Evolutionary conservation across 2,888 invertebrate genomes (phyloP), one percentile per base, ranked within the genome.

Genomic region (Macrosiphum euphorbiae): DNA sequence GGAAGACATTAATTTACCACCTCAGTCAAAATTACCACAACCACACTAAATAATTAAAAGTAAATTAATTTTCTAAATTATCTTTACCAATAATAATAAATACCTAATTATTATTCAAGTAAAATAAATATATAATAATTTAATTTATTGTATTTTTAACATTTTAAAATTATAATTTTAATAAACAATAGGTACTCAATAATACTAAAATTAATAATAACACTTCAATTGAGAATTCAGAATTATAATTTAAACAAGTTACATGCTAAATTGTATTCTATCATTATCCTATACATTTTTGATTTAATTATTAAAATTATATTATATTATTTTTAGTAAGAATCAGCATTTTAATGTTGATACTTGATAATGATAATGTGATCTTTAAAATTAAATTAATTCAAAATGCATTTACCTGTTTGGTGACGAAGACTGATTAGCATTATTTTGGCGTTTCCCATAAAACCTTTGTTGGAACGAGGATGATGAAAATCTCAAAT

Each of bases 361-460:
- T 26, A 35, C 2, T 78, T 35, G 58, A 26, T 26, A 35, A 35
- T 35, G 35, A 2, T 78, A 8, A 67, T 35, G n/a, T 20, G 35
- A 8, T 35, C 20, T 16, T 78, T 78, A 20, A 41, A 41, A 41
- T 78, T 91, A 87, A 52, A 90, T 10, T 28, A 50, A 28, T 52
- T 41, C 8, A 50, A 52, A 88, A 94, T 26, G 47, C 20, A 95
- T 94, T 94, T 94, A 95, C 95, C 95, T 95, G 94, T 95, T 95
- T 8, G 95, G 95, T 0, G 95, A 95, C 24, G 94, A 94, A 88
- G 95, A 95, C 78, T 95, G 95, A 94, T 95, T 95, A 52, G 94
- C 94, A 88, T 92, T 95, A n/a, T 94, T 95, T 58, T 95, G 94
- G 87, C 95, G 93, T 84, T 95, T 95, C 24, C 91, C 94, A 91